Percentiles rank a stretch among this genome's conserved stretches.
Evolutionary conservation across 2,888 invertebrate species (phyloP).

Genomic region (Helleia helle): DNA sequence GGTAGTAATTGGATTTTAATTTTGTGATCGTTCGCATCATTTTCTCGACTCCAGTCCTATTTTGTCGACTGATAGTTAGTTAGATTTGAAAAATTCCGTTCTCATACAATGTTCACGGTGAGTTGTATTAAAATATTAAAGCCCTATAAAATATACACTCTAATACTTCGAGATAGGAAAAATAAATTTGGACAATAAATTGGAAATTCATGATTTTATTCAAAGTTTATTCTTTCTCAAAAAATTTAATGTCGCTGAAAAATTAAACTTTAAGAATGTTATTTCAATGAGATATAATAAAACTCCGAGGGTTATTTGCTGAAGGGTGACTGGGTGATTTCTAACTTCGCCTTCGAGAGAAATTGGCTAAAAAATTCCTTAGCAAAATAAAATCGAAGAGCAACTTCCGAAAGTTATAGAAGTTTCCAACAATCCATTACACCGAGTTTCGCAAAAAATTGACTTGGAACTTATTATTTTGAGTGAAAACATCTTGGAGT

Average conservation of each 20-base stretch:
- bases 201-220: too few species aligned
- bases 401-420: constrained; percentile 72
- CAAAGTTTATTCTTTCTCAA: background rate
- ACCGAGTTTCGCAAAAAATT: constrained; percentile 69
- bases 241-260: constrained; percentile 5
- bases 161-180: background rate
- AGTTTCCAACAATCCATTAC: constrained; percentile 72
- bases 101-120: too few species aligned
- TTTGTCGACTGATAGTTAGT: too few species aligned
- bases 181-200: constrained; percentile 3
- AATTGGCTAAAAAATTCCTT: constrained; percentile 71
- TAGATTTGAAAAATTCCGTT: too few species aligned
- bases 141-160: too few species aligned
- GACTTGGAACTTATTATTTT: constrained; percentile 70
- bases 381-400: constrained; percentile 68
- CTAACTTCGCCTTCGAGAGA: constrained; percentile 53
- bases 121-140: too few species aligned
- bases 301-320: constrained; percentile 27
- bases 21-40: background rate
- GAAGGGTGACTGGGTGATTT: constrained; percentile 63
- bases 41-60: too few species aligned
- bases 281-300: constrained; percentile 6
- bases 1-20: constrained; percentile 18
- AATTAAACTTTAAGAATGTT: constrained; percentile 4
- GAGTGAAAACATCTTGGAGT: constrained; percentile 66